phyloP scores from a whole-genome alignment of 2,797 vertebrate genomes.

The Peromyscus melanophrys region DNA sequence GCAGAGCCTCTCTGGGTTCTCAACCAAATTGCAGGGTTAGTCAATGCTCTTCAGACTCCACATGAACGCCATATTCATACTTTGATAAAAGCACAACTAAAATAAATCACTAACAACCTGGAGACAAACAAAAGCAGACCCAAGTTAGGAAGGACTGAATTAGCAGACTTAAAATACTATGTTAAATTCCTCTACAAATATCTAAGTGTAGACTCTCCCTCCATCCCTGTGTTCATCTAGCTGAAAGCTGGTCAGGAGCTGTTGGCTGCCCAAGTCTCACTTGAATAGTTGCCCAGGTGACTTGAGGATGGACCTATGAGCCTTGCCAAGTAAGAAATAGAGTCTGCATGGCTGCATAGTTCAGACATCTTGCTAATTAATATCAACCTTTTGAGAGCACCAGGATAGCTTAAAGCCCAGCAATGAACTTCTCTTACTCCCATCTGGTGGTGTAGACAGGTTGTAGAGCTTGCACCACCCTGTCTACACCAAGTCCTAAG shows the following conservation, averaged over 20 bases:
- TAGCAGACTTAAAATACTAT: neutral
- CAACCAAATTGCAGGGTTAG: neutral
- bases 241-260: neutral
- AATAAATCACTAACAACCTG: neutral
- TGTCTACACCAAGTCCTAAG: neutral
- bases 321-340: neutral
- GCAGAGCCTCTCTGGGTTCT: neutral
- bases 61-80: neutral
- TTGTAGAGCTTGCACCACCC: fast-evolving
- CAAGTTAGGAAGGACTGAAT: neutral
- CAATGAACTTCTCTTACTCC: neutral
- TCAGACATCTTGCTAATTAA: neutral
- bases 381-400: neutral
- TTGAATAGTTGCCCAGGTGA: neutral
- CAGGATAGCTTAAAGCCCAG: neutral
- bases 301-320: neutral
- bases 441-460: neutral
- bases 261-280: neutral
- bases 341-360: fast-evolving
- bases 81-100: constrained; percentile 40
- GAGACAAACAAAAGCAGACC: neutral
- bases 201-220: neutral
- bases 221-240: neutral
- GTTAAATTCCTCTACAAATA: neutral
- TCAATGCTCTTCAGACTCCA: neutral